Evolutionary conservation across 2,888 invertebrate species (phyloP).

Genomic region (Pilophorus perplexus): DNA sequence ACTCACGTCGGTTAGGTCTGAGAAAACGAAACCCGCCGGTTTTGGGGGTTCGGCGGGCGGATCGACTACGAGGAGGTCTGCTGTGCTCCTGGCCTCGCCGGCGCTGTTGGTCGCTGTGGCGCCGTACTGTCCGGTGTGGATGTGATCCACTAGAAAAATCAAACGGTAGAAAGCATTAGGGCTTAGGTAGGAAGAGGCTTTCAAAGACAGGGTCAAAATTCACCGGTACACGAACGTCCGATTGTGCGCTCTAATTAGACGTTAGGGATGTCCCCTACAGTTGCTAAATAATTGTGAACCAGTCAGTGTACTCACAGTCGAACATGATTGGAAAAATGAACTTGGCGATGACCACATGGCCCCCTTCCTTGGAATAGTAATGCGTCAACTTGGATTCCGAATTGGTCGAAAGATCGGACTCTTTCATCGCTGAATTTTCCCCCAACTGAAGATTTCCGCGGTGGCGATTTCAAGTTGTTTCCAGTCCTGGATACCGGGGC

Average conservation of each 20-base stretch:
- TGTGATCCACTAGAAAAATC: constrained; percentile 42
- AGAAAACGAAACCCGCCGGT: constrained; percentile 35
- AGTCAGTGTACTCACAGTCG: constrained; percentile 32
- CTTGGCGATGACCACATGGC: constrained; percentile 21
- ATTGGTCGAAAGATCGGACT: not conserved
- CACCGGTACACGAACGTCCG: too few species aligned
- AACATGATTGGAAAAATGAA: constrained; percentile 35
- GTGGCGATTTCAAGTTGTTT: not conserved
- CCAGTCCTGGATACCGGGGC: constrained; percentile 20
- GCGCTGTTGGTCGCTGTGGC: constrained; percentile 70
- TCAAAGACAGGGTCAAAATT: too few species aligned
- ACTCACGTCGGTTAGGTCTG: constrained; percentile 42
- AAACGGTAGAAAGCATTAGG: too few species aligned
- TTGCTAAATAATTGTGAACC: too few species aligned
- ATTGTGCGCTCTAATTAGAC: too few species aligned
- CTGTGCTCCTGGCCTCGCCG: constrained; percentile 79
- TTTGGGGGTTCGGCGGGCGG: constrained; percentile 53
- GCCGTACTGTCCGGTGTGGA: constrained; percentile 75
- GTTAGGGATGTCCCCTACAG: too few species aligned
- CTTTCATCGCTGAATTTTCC: not conserved
- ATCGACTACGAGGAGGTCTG: constrained; percentile 72
- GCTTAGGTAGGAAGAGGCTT: too few species aligned
- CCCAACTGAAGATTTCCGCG: too few species aligned
- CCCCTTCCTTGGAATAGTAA: constrained; percentile 5
- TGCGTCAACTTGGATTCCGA: not conserved